These are phyloP conservation scores for Conops quadrifasciatus DNA, from an alignment of 2,888 invertebrate species.

Conservation along the genomic window DNA sequence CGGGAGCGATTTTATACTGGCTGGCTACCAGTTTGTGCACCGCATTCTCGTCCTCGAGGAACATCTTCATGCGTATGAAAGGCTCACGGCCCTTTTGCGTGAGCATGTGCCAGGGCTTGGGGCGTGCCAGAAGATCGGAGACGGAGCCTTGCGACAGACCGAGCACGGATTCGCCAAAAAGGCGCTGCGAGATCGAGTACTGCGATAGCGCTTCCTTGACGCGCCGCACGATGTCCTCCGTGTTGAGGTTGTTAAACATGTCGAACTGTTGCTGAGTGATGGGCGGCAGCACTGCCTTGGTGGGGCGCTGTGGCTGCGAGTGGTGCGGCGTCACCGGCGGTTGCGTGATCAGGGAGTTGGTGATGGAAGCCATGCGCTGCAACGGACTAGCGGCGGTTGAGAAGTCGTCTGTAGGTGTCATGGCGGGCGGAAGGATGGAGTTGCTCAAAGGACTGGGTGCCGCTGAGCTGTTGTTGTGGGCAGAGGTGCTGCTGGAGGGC, in stretches of 20 bases:
- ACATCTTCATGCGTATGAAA: conserved; percentile 98
- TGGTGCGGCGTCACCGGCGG: conserved; percentile 87
- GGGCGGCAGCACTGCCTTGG: conserved; percentile 95
- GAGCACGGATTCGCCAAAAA: conserved; percentile 98
- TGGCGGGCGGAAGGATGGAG: conserved; percentile 84
- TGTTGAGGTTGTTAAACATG: conserved; percentile 96
- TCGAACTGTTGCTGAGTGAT: conserved; percentile 99
- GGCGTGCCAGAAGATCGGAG: conserved; percentile 94
- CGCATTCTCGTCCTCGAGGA: conserved; percentile 93
- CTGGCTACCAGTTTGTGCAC: conserved; percentile 95
- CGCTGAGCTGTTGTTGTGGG: conserved; percentile 72
- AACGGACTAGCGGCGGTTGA: conserved; percentile 90
- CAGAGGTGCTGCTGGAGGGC: conserved; percentile 49
- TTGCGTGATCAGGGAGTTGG: conserved; percentile 94
- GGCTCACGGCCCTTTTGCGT: conserved; percentile 97
- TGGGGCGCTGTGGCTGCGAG: conserved; percentile 83
- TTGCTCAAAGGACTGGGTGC: conserved; percentile 87
- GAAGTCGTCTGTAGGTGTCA: conserved; percentile 83
- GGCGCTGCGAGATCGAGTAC: conserved; percentile 95
- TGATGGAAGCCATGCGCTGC: conserved; percentile 97
- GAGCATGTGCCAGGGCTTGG: conserved; percentile 99
- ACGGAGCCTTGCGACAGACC: conserved; percentile 97
- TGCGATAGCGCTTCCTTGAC: conserved; percentile 94
- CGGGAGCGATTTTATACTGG: conserved; percentile 97
- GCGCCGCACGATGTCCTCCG: conserved; percentile 97